Conservation (phyloP, 2,113 vertebrate genomes). For the Triplophysa tibetana region DNA sequence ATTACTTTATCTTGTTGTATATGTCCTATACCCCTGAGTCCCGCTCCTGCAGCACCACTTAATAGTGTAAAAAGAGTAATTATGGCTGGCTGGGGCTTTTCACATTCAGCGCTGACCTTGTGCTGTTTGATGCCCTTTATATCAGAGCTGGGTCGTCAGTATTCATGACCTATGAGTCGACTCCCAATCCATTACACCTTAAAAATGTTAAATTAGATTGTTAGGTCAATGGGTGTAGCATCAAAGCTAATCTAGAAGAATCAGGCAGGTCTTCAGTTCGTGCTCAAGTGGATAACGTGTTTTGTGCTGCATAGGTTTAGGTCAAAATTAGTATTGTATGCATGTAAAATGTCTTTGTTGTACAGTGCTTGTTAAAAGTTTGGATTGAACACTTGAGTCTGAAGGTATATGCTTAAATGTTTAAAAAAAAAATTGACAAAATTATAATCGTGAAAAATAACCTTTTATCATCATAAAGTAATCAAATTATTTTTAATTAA, state of each 20-base stretch:
- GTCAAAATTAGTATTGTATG: not conserved
- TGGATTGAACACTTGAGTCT: too few species aligned
- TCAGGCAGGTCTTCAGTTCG: slow-evolving; percentile 12
- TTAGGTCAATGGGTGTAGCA: slow-evolving; percentile 30
- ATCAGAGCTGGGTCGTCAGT: slow-evolving; percentile 45
- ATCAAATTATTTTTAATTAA: too few species aligned
- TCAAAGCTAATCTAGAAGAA: slow-evolving; percentile 35
- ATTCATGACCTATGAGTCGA: slow-evolving; percentile 44
- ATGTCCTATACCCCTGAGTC: slow-evolving; percentile 85
- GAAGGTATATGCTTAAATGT: too few species aligned
- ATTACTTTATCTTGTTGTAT: slow-evolving; percentile 89
- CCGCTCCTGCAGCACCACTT: slow-evolving; percentile 83
- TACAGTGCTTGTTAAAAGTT: too few species aligned
- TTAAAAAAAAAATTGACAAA: too few species aligned
- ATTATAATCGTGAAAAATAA: too few species aligned
- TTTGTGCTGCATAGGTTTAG: not conserved
- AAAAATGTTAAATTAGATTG: slow-evolving; percentile 37
- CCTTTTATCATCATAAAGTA: too few species aligned
- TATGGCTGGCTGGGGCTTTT: slow-evolving; percentile 83
- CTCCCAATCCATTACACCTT: slow-evolving; percentile 48
- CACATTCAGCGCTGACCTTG: slow-evolving; percentile 61
- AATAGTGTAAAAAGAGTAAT: slow-evolving; percentile 89
- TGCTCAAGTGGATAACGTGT: not conserved
- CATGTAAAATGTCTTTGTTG: not conserved
- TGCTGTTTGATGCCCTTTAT: slow-evolving; percentile 43